Evolutionary conservation across 2,113 vertebrate genomes (phyloP).

Genomic region (Amazona vittata): DNA sequence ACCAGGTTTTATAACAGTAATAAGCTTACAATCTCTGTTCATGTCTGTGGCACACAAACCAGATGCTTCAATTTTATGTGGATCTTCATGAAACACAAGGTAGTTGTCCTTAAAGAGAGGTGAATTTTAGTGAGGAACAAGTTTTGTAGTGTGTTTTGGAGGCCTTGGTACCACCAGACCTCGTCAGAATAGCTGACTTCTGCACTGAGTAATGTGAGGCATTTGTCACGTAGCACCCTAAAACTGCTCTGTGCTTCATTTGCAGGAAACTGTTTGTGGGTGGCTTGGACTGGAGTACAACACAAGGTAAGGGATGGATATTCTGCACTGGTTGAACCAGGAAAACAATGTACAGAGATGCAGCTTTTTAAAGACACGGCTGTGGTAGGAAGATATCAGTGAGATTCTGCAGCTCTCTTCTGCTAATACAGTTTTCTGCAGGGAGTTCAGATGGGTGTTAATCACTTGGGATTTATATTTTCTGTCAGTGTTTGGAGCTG

Average conservation of each 20-base stretch:
- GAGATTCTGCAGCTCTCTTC: background rate
- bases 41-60: background rate
- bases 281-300: slow-evolving; percentile 98
- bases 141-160: background rate
- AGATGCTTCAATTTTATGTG: background rate
- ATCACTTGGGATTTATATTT: accelerated
- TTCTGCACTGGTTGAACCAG: background rate
- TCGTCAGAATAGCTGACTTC: background rate
- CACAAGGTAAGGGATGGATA: slow-evolving; percentile 86
- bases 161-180: background rate
- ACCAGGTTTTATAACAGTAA: background rate
- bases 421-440: background rate
- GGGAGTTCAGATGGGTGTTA: accelerated
- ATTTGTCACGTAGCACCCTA: background rate
- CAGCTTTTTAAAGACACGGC: background rate
- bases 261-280: slow-evolving; percentile 98
- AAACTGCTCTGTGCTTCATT: slow-evolving; percentile 46
- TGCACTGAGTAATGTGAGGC: background rate
- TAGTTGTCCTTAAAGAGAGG: background rate
- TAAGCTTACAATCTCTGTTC: background rate
- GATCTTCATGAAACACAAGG: background rate
- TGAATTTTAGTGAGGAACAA: accelerated
- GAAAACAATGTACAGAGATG: background rate
- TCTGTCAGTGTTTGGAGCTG: accelerated
- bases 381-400: background rate